phyloP scores from a whole-genome alignment of 2,113 vertebrate genomes.

The Scatophagus argus region DNA sequence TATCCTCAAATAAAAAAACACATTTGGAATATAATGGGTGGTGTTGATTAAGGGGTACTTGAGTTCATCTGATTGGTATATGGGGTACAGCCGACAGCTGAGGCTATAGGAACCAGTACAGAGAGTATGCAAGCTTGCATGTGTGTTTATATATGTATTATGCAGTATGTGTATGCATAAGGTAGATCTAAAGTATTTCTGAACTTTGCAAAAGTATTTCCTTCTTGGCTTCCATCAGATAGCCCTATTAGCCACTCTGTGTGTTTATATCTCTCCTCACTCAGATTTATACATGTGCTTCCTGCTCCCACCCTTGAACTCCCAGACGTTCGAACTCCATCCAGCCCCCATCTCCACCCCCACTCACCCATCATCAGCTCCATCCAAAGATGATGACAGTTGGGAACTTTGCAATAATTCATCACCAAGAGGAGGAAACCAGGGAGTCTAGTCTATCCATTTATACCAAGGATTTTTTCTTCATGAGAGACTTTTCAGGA shows the following conservation, averaged over 20 bases:
- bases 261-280: conserved; percentile 69
- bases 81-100: background rate
- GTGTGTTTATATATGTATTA: conserved; percentile 4
- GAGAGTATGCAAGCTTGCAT: background rate
- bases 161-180: background rate
- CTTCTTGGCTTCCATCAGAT: conserved; percentile 45
- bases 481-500: conserved; percentile 15
- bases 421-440: conserved; percentile 64
- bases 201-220: conserved; percentile 40
- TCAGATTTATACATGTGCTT: conserved; percentile 75
- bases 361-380: conserved; percentile 61
- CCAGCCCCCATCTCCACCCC: conserved; percentile 41
- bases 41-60: background rate
- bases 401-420: conserved; percentile 63
- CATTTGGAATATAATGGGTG: background rate
- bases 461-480: conserved; percentile 17
- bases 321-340: conserved; percentile 61
- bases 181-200: conserved; percentile 19
- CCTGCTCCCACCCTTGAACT: conserved; percentile 74
- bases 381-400: conserved; percentile 65
- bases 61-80: background rate
- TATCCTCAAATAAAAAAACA: background rate
- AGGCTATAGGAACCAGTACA: background rate
- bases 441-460: conserved; percentile 42
- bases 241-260: conserved; percentile 57